Percentiles rank a stretch among this genome's conserved stretches.
Conservation (phyloP, 2,797 vertebrate species). For the Decapterus maruadsi region DNA sequence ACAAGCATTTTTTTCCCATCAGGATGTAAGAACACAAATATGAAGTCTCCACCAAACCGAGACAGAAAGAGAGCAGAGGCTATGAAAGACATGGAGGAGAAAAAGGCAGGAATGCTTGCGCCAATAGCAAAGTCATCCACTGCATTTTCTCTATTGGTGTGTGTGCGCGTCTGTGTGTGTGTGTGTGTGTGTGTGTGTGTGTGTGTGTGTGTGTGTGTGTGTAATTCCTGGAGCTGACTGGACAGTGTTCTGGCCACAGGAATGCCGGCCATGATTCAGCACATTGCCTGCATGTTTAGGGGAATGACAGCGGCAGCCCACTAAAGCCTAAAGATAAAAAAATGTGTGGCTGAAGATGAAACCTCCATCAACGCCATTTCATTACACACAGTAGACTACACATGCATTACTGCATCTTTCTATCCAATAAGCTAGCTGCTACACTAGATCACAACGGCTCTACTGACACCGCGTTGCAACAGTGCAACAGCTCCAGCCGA, state of each 20-base stretch:
- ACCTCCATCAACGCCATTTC: conserved; percentile 11
- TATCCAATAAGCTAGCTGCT: background rate
- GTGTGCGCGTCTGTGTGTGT: conserved; percentile 22
- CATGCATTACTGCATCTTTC: background rate
- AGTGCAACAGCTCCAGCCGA: background rate
- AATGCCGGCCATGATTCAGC: conserved; percentile 82
- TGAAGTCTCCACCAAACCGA: background rate
- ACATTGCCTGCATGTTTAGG: conserved; percentile 78
- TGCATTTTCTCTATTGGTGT: conserved; percentile 26
- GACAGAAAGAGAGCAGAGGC: background rate
- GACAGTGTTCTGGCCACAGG: conserved; percentile 77
- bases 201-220: conserved; percentile 18
- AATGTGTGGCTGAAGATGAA: conserved; percentile 33
- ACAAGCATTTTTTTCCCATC: background rate
- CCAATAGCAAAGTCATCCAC: conserved; percentile 55
- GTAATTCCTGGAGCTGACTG: conserved; percentile 74
- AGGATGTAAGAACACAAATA: background rate
- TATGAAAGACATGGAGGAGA: conserved; percentile 20
- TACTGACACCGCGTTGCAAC: background rate
- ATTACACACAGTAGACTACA: background rate
- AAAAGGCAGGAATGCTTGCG: background rate
- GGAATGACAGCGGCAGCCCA: conserved; percentile 53
- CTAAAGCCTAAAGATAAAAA: conserved; percentile 45
- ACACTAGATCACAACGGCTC: background rate
- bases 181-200: conserved; percentile 7